Evolutionary conservation across 2,888 invertebrate species (phyloP), one percentile per base, ranked within the genome.

Genomic region (Axea sp.): DNA sequence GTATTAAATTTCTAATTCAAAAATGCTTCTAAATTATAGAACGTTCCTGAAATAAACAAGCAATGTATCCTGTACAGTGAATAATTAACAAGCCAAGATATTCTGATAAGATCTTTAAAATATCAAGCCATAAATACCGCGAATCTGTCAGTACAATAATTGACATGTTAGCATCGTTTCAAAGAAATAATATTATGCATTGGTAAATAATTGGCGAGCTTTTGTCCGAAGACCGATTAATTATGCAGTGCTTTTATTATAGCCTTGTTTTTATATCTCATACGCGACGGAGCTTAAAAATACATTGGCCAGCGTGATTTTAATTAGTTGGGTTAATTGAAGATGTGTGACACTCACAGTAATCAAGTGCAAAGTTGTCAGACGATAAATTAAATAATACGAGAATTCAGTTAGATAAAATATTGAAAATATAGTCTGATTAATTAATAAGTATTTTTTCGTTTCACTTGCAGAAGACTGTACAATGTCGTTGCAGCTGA

Each of bases 381-480:
- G 35, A 35, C 33, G 62, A 69, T 69, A 60, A 69, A 71, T 62
- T 62, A 19, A 57, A 71, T 39, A 41, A 43, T 31, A 35, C 39
- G 41, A 22, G 26, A 49, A 71, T 62, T 71, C 47, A 62, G 49
- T 62, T 55, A 55, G 69, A 71, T 71, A 71, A 71, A 55, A 9
- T 28, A 22, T 53, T 59, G 51, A 9, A 45, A 60, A 53, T 49
- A 68, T 43, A 11, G 43, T 28, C 43, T 45, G 39, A 53, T 69
- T 60, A 62, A 71, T 62, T 69, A 69, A 69, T 47, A 19, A 55
- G 60, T 62, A 55, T 62, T 69, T 53, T 69, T 69, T 60, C 55
- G 62, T 62, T 47, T 62, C 55, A 30, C 28, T 30, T 57, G 37
- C 69, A 69, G 69, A 39, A 69, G 69, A 28, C 37, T 69, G 31